Evolutionary conservation across 2,888 invertebrate genomes (phyloP).

Genomic region (Phaonia tiefii): DNA sequence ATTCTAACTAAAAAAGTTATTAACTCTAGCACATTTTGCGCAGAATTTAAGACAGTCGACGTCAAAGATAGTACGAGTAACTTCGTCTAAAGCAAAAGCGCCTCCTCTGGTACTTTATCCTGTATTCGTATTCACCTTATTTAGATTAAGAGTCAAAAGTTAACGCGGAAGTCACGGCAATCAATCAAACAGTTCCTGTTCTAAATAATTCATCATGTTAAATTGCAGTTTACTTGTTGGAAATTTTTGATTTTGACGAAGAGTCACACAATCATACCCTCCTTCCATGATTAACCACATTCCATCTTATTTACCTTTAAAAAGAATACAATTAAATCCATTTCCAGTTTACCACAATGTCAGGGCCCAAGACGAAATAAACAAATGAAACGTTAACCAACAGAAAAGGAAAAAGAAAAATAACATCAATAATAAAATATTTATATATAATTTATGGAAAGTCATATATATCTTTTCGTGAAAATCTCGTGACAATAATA

Average conservation of each 20-base stretch:
- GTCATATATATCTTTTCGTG: neutral
- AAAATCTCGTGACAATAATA: conserved; percentile 53
- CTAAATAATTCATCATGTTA: neutral
- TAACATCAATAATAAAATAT: conserved; percentile 41
- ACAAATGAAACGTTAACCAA: too few species aligned
- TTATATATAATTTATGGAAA: conserved; percentile 37
- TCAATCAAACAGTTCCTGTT: neutral
- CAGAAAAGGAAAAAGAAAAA: neutral
- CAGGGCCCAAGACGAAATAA: neutral
- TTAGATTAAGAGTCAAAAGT: too few species aligned
- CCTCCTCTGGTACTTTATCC: too few species aligned
- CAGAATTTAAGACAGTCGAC: too few species aligned
- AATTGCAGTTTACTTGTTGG: neutral
- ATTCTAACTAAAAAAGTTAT: too few species aligned
- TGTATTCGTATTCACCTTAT: too few species aligned
- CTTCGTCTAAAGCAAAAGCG: too few species aligned
- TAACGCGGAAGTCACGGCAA: neutral
- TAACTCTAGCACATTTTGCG: too few species aligned
- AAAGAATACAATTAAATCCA: conserved; percentile 5
- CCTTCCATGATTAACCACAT: neutral
- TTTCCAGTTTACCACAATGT: neutral
- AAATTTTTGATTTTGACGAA: neutral
- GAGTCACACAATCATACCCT: neutral
- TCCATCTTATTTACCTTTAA: neutral
- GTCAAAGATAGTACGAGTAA: too few species aligned